A percentile compares a stretch with the other conserved stretches of the same genome.
These are phyloP conservation scores for Macrochelys suwanniensis DNA, from an alignment of 2,797 vertebrate genomes.

Conservation along the genomic window DNA sequence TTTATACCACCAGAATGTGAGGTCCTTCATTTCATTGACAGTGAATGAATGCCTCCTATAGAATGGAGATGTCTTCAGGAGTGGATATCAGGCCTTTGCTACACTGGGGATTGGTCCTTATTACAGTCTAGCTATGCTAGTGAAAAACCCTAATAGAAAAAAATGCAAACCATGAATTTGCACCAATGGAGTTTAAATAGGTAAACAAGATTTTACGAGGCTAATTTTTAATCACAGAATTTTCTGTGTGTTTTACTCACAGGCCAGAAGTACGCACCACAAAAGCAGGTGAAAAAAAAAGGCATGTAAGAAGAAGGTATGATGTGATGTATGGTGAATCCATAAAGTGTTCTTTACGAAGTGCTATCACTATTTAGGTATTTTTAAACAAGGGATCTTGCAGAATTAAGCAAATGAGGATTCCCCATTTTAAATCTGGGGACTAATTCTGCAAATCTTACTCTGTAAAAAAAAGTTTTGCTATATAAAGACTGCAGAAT, in stretches of 20 bases:
- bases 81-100: not conserved
- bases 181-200: not conserved
- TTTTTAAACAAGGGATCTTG: not conserved
- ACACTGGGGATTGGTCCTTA: not conserved
- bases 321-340: not conserved
- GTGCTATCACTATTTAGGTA: not conserved
- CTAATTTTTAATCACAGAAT: not conserved
- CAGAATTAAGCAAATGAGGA: constrained; percentile 4
- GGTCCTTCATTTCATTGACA: not conserved
- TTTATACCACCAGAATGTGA: not conserved
- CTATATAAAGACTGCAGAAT: not conserved
- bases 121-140: not conserved
- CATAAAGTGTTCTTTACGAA: not conserved
- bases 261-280: constrained; percentile 9
- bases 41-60: not conserved
- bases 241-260: not conserved
- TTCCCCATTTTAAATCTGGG: constrained; percentile 1
- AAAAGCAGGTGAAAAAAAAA: not conserved
- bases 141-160: not conserved
- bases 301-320: not conserved
- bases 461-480: not conserved
- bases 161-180: not conserved
- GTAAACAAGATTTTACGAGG: not conserved
- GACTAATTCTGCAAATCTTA: not conserved
- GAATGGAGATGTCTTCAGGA: not conserved